A percentile compares a stretch with the other conserved stretches of the same genome.
These are phyloP conservation scores for Gavialis gangeticus DNA, from an alignment of 2,113 vertebrate species.

Conservation along the genomic window DNA sequence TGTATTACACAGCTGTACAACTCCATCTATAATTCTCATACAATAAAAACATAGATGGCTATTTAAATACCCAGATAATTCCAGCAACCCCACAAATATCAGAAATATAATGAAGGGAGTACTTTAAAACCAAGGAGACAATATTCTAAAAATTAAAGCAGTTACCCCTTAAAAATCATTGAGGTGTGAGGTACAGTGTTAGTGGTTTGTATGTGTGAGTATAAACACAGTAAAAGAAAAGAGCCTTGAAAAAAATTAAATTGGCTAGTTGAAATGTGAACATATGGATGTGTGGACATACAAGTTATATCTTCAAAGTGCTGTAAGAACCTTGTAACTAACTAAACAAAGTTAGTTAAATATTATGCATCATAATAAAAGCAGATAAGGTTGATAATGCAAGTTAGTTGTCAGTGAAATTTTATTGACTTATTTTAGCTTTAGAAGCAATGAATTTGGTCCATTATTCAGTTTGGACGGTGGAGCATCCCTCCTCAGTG, in stretches of 20 bases:
- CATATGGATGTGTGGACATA: background rate
- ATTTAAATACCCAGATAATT: background rate
- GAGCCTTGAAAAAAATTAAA: background rate
- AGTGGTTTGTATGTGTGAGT: background rate
- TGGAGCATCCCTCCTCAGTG: background rate
- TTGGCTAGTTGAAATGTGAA: background rate
- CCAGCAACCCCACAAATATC: background rate
- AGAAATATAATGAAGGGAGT: background rate
- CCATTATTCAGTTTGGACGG: background rate
- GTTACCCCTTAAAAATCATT: background rate
- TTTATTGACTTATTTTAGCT: background rate
- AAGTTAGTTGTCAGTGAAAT: background rate
- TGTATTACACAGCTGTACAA: background rate
- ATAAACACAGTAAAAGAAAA: background rate
- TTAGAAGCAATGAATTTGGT: background rate
- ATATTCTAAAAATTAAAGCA: background rate
- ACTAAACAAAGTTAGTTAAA: background rate
- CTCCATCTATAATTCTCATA: background rate
- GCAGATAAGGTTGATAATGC: background rate
- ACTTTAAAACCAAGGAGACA: background rate
- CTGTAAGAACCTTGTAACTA: background rate
- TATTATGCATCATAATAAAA: background rate
- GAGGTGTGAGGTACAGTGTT: fast-evolving
- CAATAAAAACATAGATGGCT: background rate
- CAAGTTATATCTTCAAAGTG: background rate